Percentiles rank a stretch among this genome's conserved stretches.
Evolutionary conservation across 2,797 vertebrate species (phyloP).

Genomic region (Myripristis jacobus): DNA sequence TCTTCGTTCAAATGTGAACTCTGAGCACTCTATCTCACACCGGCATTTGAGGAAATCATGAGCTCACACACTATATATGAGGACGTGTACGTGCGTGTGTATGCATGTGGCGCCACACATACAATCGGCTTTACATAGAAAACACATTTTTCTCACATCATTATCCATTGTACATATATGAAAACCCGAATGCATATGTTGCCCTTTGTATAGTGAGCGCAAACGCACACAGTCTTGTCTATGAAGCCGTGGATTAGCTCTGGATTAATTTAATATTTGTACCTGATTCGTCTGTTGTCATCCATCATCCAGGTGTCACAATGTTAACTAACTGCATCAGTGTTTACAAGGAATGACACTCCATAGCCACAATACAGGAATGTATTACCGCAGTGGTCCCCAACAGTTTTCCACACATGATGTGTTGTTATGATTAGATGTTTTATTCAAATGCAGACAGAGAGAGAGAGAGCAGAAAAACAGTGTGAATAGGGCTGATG

Average conservation of each 20-base stretch:
- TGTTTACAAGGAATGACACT: background rate
- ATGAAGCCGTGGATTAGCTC: background rate
- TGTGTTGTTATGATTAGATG: no score
- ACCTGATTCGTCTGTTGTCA: background rate
- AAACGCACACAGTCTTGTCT: background rate
- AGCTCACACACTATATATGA: no score
- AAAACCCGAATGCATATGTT: background rate
- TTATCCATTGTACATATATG: background rate
- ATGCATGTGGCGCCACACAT: no score
- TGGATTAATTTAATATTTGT: background rate
- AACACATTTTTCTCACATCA: no score
- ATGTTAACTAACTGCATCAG: background rate
- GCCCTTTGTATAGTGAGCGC: background rate
- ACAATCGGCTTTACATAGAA: background rate
- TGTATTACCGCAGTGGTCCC: no score
- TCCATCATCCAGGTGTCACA: background rate
- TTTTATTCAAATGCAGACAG: no score
- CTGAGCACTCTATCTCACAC: slow-evolving; percentile 2
- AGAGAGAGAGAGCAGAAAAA: background rate
- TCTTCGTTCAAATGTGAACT: slow-evolving; percentile 19
- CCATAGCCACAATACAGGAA: no score
- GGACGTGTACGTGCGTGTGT: background rate
- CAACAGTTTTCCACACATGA: no score
- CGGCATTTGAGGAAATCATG: background rate
- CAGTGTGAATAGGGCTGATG: background rate